Evolutionary conservation across 2,113 vertebrate species (phyloP), one percentile per base, ranked within the genome.

Genomic region (Pionites leucogaster): DNA sequence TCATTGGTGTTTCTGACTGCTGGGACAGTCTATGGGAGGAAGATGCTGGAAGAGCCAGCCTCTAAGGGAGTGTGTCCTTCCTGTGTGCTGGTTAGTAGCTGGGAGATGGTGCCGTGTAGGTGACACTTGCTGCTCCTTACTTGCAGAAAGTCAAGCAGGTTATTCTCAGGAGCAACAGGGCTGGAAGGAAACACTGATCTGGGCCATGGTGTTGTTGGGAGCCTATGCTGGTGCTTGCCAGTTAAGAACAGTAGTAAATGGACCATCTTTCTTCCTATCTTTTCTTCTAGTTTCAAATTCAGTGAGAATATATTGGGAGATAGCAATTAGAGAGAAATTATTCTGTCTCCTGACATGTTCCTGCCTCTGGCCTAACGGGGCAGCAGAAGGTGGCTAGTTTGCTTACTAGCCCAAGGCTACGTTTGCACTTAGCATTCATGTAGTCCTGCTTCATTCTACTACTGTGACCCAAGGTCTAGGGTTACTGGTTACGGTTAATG

Each of bases 351-450:
- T 41, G n/a, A 3, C 12, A 3, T 7, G 22, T 76, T 31, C 31
- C 39, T n/a, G 59, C 35, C 41, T 76, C 23, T 87, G 88, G 44
- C 35, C 29, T 29, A 27, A 10, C n/a, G 2, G 0, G 59, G 59
- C 70, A 82, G 18, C 82, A 53, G 69, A 41, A 74, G 24, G 1
- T 70, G 92, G 65, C 65, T 35, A 42, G 12, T 22, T 9, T 10
- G 52, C n/a, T 44, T 59, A 22, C 33, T 35, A 59, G 33, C 57
- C 33, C n/a, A 10, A 59, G 57, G 57, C n/a, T 24, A 24, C 3
- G 6, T 13, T 53, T 2, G 5, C 18, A 6, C 8, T 13, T 2
- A 1, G 8, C 14, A 23, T 55, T 53, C 7, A 42, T 0, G 1
- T 6, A 15, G 50, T 35, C 55, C 18, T 47, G 41, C 55, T 74